Evolutionary conservation across 2,888 invertebrate species (phyloP), one percentile per base, ranked within the genome.

Genomic region (Ormyrus nitidulus): DNA sequence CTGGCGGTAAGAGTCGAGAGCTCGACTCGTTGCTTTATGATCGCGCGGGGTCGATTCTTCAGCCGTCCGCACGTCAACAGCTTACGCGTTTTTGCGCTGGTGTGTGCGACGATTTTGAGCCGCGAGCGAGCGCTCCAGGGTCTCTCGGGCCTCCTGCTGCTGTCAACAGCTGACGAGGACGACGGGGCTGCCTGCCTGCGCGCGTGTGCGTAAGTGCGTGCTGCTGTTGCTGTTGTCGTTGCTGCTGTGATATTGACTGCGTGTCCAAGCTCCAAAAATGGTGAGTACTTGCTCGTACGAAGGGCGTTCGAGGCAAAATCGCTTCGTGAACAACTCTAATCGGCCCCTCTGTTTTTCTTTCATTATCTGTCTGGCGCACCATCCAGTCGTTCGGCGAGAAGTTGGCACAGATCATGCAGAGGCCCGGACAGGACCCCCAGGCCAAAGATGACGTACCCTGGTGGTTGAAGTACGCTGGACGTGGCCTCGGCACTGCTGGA

Each of bases 401-500:
- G 93, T 92, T 96, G 87, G 92, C 94, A 83, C 93, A 94, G 88
- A 92, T 96, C 85, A 94, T 96, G 95, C 93, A 95, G 87, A 93
- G 95, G 88, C 96, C 96, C 83, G 95, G 95, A 85, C 95, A 95
- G 90, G 95, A 96, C 91, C 93, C 94, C 86, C 93, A 92, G 84
- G 93, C 94, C 85, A 95, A 95, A 92, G 96, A 96, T 91, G 96
- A 96, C 91, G 94, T 95, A 85, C 95, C 97, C 85, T 96, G 96
- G 96, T 97, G 95, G 94, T 93, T 97, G 93, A 96, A 96, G 91
- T 96, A 96, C 92, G 95, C 94, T 90, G 96, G 95, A 85, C 93
- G 96, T 88, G 94, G 94, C 84, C 92, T 97, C 86, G 97, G 97
- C 83, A 96, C 96, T 84, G 94, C 95, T 90, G 97, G 95, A 64